Conservation (phyloP, 2,888 invertebrate genomes). For the Octodonta nipae region DNA sequence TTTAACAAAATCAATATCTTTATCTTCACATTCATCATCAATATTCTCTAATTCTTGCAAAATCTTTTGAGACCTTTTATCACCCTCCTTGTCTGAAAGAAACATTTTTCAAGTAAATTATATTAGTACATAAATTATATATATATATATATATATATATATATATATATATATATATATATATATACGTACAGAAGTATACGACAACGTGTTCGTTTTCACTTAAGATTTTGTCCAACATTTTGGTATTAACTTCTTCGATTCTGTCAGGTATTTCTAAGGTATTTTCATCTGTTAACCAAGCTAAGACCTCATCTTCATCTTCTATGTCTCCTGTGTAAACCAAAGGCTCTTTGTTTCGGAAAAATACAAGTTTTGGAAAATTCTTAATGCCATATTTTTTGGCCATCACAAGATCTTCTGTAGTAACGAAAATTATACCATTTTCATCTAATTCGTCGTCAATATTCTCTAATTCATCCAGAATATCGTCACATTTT, state of each 20-base stretch:
- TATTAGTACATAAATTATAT: too few species aligned
- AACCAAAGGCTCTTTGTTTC: conserved; percentile 77
- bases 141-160: too few species aligned
- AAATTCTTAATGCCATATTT: conserved; percentile 73
- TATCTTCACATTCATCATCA: conserved; percentile 84
- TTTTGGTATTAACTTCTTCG: conserved; percentile 79
- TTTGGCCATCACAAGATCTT: conserved; percentile 66
- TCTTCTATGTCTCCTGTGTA: conserved; percentile 76
- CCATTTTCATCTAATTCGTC: conserved; percentile 87
- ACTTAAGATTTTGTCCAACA: conserved; percentile 78
- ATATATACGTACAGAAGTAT: conserved; percentile 71
- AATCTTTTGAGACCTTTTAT: conserved; percentile 79
- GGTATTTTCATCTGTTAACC: conserved; percentile 83
- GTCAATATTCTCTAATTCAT: conserved; percentile 81
- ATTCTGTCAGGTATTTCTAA: conserved; percentile 84
- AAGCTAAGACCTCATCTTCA: conserved; percentile 80
- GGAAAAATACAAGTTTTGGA: conserved; percentile 78
- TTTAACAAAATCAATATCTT: conserved; percentile 82
- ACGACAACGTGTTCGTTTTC: conserved; percentile 83
- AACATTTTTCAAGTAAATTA: too few species aligned
- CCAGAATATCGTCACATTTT: conserved; percentile 70
- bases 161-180: too few species aligned
- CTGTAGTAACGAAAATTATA: conserved; percentile 86
- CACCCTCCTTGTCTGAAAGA: conserved; percentile 70
- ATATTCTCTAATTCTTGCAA: conserved; percentile 81